phyloP scores from a whole-genome alignment of 2,113 vertebrate genomes.

The Gymnobelideus leadbeateri region DNA sequence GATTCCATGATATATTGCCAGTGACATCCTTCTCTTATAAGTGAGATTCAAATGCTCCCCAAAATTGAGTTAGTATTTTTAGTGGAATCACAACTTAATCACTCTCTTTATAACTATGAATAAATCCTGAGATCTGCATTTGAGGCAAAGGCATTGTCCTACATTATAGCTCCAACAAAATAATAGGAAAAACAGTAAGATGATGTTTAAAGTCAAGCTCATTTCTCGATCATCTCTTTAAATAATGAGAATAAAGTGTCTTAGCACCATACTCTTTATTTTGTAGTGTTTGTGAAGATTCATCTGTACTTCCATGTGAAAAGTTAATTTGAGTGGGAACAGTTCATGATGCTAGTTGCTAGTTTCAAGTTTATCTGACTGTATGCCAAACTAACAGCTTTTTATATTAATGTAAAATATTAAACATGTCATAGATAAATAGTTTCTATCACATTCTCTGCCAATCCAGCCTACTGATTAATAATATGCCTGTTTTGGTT shows the following conservation, averaged over 20 bases:
- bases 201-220: background rate
- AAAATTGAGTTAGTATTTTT: background rate
- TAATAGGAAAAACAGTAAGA: background rate
- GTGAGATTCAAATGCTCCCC: background rate
- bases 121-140: background rate
- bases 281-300: background rate
- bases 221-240: background rate
- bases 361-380: conserved; percentile 68
- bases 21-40: background rate
- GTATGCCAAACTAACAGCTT: conserved; percentile 67
- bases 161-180: background rate
- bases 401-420: conserved; percentile 72
- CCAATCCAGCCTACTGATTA: conserved; percentile 71
- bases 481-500: conserved; percentile 78
- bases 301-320: background rate
- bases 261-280: background rate
- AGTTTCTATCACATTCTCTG: conserved; percentile 73
- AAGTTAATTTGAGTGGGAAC: conserved; percentile 50
- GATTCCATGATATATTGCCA: background rate
- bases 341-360: conserved; percentile 62
- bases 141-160: background rate
- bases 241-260: background rate
- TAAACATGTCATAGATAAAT: conserved; percentile 77
- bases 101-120: background rate
- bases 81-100: background rate